Evolutionary conservation across 2,113 vertebrate species (phyloP).

Genomic region (Nerophis ophidion): DNA sequence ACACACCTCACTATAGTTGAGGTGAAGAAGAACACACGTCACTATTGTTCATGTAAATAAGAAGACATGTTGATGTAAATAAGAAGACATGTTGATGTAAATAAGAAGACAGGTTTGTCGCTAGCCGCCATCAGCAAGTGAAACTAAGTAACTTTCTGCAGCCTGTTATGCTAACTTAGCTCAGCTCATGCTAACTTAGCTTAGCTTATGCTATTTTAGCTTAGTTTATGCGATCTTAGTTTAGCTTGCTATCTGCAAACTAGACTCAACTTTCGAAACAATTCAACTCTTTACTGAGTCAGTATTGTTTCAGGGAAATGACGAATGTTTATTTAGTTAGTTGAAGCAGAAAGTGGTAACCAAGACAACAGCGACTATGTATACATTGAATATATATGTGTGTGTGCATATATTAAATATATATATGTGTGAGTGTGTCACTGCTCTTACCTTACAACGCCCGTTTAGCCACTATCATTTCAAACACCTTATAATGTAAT

Average conservation of each 20-base stretch:
- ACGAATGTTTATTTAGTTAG: neutral
- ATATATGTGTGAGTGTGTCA: neutral
- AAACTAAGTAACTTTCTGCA: neutral
- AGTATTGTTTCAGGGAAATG: neutral
- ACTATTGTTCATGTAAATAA: too few relatives aligned
- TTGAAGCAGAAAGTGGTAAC: neutral
- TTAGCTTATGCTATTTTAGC: too few relatives aligned
- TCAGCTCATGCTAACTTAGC: too few relatives aligned
- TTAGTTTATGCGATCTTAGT: too few relatives aligned
- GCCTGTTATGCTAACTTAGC: neutral
- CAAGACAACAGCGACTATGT: neutral
- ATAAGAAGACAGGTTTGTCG: too few relatives aligned
- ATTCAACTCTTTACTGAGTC: neutral
- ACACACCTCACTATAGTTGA: too few relatives aligned
- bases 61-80: too few relatives aligned
- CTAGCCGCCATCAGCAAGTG: too few relatives aligned
- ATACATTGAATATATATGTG: too few relatives aligned
- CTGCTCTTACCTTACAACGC: constrained; percentile 9
- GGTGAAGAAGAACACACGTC: too few relatives aligned
- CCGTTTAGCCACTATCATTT: neutral
- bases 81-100: too few relatives aligned
- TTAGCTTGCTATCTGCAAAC: neutral
- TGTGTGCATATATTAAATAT: too few relatives aligned
- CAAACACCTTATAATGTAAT: neutral
- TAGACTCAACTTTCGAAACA: neutral